Evolutionary conservation across 2,888 invertebrate species (phyloP).

Genomic region (Barypeithes pellucidus): DNA sequence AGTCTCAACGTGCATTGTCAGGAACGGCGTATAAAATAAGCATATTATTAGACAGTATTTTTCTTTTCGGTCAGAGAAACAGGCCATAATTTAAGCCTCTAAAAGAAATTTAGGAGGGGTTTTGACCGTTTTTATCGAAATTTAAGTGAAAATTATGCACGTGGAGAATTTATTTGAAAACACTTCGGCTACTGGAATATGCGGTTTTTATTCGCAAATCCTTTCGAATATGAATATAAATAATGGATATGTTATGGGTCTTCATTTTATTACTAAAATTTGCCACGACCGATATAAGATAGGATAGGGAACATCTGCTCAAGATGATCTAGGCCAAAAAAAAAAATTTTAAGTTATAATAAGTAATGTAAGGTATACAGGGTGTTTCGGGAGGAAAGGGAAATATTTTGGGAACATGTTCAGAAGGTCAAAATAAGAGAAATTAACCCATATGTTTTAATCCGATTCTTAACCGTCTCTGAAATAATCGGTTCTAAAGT

Average conservation of each 20-base stretch:
- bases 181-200: conserved; percentile 48
- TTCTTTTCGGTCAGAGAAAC: conserved; percentile 32
- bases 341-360: too few species aligned
- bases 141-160: conserved; percentile 54
- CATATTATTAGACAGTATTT: conserved; percentile 52
- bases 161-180: conserved; percentile 36
- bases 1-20: conserved; percentile 46
- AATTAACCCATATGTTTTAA: too few species aligned
- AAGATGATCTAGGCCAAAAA: too few species aligned
- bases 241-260: conserved; percentile 21
- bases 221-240: conserved; percentile 25
- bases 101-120: conserved; percentile 50
- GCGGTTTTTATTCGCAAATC: conserved; percentile 28
- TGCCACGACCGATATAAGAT: neutral
- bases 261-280: conserved; percentile 5
- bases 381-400: too few species aligned
- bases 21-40: conserved; percentile 47
- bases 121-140: conserved; percentile 52
- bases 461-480: too few species aligned
- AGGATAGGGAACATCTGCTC: too few species aligned
- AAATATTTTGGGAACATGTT: too few species aligned
- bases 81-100: conserved; percentile 41
- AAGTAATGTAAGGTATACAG: too few species aligned
- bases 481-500: too few species aligned
- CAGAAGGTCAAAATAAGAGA: too few species aligned